These are phyloP conservation scores for Spheniscus humboldti DNA, from an alignment of 2,797 vertebrate species.

Conservation along the genomic window DNA sequence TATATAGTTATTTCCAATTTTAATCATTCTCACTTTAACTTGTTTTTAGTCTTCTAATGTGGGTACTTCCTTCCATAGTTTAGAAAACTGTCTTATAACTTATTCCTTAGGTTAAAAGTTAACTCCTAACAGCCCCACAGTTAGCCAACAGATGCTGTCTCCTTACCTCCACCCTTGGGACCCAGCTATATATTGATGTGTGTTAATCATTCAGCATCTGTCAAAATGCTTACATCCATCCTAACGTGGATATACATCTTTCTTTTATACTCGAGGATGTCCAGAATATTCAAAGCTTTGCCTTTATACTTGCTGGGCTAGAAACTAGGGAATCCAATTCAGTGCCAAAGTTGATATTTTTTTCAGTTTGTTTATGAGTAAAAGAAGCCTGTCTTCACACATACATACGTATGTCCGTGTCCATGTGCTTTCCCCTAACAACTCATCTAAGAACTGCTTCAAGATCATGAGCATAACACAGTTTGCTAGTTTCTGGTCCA, in stretches of 20 bases:
- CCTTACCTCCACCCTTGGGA: background rate
- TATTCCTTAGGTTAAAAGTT: background rate
- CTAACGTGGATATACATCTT: background rate
- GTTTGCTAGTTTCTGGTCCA: background rate
- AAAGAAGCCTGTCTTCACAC: background rate
- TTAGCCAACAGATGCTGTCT: background rate
- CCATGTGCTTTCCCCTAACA: background rate
- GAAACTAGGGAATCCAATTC: background rate
- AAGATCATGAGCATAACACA: background rate
- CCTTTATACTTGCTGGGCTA: background rate
- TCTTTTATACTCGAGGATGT: background rate
- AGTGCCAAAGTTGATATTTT: background rate
- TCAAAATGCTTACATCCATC: background rate
- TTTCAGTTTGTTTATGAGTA: background rate
- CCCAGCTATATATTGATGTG: fast-evolving
- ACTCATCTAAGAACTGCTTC: background rate
- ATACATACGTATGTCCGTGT: background rate
- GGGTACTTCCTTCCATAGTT: background rate
- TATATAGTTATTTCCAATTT: background rate
- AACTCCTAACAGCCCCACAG: background rate
- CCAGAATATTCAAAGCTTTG: background rate
- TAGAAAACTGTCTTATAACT: background rate
- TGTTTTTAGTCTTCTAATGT: background rate
- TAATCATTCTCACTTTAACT: background rate
- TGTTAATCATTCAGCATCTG: background rate